These are phyloP conservation scores for Clitarchus hookeri DNA, from an alignment of 2,888 invertebrate genomes.

Conservation along the genomic window DNA sequence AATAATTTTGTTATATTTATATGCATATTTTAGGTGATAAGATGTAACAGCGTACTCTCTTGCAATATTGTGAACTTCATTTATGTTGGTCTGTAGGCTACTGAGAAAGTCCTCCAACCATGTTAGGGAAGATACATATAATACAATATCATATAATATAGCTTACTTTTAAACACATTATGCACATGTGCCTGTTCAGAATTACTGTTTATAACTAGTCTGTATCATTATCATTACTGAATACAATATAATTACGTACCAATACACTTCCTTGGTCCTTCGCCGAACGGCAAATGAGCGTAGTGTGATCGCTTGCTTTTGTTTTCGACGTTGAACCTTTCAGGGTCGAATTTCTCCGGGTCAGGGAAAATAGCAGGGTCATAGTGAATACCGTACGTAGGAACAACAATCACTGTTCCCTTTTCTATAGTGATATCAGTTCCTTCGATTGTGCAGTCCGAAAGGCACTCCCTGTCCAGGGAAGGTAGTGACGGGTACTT, in stretches of 20 bases:
- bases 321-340: slow-evolving; percentile 47
- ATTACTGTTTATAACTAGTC: too few species aligned
- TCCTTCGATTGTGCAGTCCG: slow-evolving; percentile 43
- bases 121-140: too few species aligned
- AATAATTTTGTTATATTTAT: too few species aligned
- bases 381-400: slow-evolving; percentile 31
- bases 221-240: too few species aligned
- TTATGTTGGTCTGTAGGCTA: too few species aligned
- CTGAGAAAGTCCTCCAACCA: too few species aligned
- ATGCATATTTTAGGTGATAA: too few species aligned
- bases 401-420: slow-evolving; percentile 41
- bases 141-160: too few species aligned
- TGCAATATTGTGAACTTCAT: too few species aligned
- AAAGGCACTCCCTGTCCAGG: slow-evolving; percentile 30
- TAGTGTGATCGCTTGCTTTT: slow-evolving; percentile 43
- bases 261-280: slow-evolving; percentile 31
- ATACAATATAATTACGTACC: slow-evolving; percentile 16
- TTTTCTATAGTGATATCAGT: slow-evolving; percentile 44
- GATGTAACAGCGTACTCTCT: too few species aligned
- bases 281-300: slow-evolving; percentile 30
- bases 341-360: slow-evolving; percentile 44
- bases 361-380: slow-evolving; percentile 42
- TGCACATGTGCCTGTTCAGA: too few species aligned
- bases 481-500: slow-evolving; percentile 31
- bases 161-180: too few species aligned